A percentile compares a stretch with the other conserved stretches of the same genome.
Conservation (phyloP, 2,888 invertebrate species). For the Allacma fusca region DNA sequence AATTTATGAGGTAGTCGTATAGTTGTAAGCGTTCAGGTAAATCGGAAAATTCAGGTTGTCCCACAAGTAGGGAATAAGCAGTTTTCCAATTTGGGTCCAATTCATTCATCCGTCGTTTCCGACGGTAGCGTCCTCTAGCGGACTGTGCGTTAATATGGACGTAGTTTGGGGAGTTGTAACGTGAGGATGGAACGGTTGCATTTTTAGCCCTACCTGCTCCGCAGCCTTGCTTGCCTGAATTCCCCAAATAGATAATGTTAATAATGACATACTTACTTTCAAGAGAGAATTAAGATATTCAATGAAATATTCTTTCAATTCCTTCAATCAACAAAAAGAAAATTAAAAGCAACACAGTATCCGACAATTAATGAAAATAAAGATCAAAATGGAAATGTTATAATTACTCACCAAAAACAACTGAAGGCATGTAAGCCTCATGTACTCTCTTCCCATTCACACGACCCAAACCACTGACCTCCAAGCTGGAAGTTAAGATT, state of each 20-base stretch:
- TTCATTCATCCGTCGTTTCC: neutral
- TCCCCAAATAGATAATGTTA: too few relatives aligned
- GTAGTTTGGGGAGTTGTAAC: slow-evolving; percentile 27
- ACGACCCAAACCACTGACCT: neutral
- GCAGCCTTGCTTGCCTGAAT: neutral
- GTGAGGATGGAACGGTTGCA: slow-evolving; percentile 2
- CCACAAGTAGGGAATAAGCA: slow-evolving; percentile 11
- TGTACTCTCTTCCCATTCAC: slow-evolving; percentile 17
- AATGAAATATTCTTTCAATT: too few relatives aligned
- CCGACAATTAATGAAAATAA: too few relatives aligned
- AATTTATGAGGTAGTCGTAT: slow-evolving; percentile 27
- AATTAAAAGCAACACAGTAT: too few relatives aligned
- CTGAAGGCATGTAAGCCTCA: slow-evolving; percentile 29
- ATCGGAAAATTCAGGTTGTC: neutral
- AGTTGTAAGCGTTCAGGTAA: slow-evolving; percentile 7
- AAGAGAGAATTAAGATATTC: too few relatives aligned
- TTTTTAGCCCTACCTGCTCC: neutral
- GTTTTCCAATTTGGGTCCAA: slow-evolving; percentile 34
- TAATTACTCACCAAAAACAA: slow-evolving; percentile 38
- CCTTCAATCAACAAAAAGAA: too few relatives aligned
- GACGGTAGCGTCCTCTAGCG: neutral
- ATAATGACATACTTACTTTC: too few relatives aligned
- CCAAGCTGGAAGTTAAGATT: neutral
- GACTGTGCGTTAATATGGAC: slow-evolving; percentile 26
- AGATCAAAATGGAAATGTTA: too few relatives aligned